Percentiles rank a stretch among this genome's conserved stretches.
Evolutionary conservation across 2,797 vertebrate genomes (phyloP).

Genomic region (Euthynnus affinis): DNA sequence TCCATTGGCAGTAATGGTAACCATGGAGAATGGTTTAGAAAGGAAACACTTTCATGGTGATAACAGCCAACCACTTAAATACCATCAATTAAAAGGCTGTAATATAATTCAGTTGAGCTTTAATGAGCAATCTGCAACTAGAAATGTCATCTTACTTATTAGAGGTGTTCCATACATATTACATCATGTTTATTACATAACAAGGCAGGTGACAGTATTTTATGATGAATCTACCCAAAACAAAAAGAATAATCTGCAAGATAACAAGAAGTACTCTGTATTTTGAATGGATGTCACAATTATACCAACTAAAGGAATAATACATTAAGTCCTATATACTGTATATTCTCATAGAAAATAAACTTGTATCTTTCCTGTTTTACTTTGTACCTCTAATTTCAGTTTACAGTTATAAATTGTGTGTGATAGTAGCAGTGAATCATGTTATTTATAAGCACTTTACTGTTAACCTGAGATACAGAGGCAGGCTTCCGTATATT

Average conservation of each 20-base stretch:
- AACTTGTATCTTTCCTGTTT: neutral
- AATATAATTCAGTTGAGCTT: neutral
- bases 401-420: neutral
- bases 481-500: slow-evolving; percentile 8
- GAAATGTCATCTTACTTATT: neutral
- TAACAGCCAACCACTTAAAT: neutral
- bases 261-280: neutral
- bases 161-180: slow-evolving; percentile 35
- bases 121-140: neutral
- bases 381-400: neutral
- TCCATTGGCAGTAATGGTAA: slow-evolving; percentile 9
- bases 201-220: neutral
- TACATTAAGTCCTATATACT: neutral
- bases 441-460: neutral
- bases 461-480: neutral
- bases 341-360: too few species aligned
- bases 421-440: neutral
- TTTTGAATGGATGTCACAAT: neutral
- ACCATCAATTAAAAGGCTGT: neutral
- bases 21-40: slow-evolving; percentile 1
- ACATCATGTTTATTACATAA: slow-evolving; percentile 45
- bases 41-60: neutral
- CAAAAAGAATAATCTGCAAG: neutral
- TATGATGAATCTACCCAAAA: slow-evolving; percentile 1
- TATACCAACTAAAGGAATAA: neutral